Evolutionary conservation across 2,797 vertebrate genomes (phyloP).

Genomic region (Allobates femoralis): DNA sequence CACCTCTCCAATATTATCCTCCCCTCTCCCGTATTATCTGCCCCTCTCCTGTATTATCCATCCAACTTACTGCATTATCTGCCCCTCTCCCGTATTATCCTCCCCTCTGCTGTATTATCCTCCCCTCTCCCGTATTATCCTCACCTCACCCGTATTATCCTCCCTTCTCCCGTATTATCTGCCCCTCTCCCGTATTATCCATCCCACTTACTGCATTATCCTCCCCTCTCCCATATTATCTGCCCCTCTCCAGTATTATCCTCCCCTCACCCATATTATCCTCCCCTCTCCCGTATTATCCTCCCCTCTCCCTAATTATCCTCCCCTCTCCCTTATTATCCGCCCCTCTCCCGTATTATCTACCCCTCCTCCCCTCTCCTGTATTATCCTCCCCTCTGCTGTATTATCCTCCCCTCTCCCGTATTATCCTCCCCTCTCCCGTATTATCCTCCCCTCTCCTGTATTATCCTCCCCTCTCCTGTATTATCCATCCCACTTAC

Average conservation of each 20-base stretch:
- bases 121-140: no score
- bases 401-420: neutral
- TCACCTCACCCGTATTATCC: no score
- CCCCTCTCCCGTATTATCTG: neutral
- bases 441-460: neutral
- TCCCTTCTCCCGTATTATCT: neutral
- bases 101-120: no score
- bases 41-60: neutral
- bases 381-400: neutral
- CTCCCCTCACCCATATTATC: no score
- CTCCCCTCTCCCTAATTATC: no score
- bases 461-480: neutral
- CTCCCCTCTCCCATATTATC: neutral
- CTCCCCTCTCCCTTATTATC: neutral
- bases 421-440: neutral
- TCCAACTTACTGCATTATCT: neutral
- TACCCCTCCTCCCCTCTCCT: no score
- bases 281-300: no score
- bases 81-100: neutral
- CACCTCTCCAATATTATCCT: neutral
- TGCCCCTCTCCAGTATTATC: no score
- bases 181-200: neutral
- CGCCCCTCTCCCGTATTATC: neutral
- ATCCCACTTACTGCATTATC: neutral
- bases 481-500: neutral